These are phyloP conservation scores for Onychomys torridus DNA, from an alignment of 2,797 vertebrate species.

Conservation along the genomic window DNA sequence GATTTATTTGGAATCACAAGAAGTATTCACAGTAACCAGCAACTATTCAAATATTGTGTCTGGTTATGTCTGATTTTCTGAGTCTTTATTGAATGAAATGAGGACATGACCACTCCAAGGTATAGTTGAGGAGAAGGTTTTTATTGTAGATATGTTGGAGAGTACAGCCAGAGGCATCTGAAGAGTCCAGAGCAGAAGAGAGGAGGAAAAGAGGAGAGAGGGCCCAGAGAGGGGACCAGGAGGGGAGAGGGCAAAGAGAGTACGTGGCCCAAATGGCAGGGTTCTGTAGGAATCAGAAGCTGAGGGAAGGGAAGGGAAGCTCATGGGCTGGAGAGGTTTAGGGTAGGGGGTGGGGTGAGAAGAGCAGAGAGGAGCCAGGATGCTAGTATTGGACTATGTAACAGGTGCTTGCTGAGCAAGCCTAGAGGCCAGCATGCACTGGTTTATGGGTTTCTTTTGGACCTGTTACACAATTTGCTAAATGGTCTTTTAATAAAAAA, in stretches of 20 bases:
- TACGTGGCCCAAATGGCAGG: background rate
- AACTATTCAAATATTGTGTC: background rate
- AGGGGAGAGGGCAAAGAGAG: background rate
- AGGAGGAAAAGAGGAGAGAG: background rate
- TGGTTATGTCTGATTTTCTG: background rate
- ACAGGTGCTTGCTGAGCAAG: background rate
- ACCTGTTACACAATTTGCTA: background rate
- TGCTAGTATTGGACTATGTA: too few species aligned
- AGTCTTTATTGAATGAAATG: background rate
- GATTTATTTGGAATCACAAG: conserved; percentile 39
- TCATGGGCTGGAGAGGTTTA: background rate
- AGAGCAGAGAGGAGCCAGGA: background rate
- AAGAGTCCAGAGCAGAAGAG: background rate
- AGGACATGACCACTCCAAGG: background rate
- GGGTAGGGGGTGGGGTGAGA: background rate
- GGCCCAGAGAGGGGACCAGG: too few species aligned
- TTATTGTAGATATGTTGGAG: background rate
- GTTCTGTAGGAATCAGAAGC: background rate
- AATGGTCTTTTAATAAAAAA: too few species aligned
- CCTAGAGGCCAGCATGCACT: background rate
- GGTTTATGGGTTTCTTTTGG: background rate
- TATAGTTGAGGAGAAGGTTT: too few species aligned
- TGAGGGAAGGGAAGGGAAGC: background rate
- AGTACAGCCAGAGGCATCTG: background rate
- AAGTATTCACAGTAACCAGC: background rate